Evolutionary conservation across 2,888 invertebrate genomes (phyloP), one percentile per base, ranked within the genome.

Genomic region (Suillia variegata): DNA sequence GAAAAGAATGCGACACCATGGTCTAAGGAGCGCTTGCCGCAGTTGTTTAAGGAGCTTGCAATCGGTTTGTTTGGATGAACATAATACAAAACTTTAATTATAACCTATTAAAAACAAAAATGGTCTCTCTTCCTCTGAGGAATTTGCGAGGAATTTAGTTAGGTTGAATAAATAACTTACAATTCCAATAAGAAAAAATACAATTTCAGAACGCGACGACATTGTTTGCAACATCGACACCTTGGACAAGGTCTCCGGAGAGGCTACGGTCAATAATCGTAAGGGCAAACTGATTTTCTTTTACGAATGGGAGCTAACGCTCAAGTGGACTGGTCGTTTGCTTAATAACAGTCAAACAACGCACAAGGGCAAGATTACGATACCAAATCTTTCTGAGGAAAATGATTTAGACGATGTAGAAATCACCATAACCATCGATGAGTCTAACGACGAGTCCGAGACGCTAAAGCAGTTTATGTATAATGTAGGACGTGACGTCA

Each of bases 271-370:
- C 0, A 99, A 96, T 82, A 99, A 99, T 82, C 88, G 99, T 67
- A 99, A 99, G 87, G 98, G 96, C 55, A 99, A 99, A 82, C 85
- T 99, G 65, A 99, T 99, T 80, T 98, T 98, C 83, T 98, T 99
- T 82, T 99, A 97, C 82, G 99, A 99, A 81, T 99, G 98, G 98
- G 91, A 93, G 67, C 86, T 99, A 51, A 87, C 89, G 64, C 84
- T 96, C 62, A 92, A 94, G 71, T 99, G 98, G 96, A 87, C 87
- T 76, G 96, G 95, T 55, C 58, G 1, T 4, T 4, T 38, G 38
- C 4, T 4, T 8, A 38, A 38, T 4, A 4, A n/a, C 26, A 26
- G 26, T 10, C 5, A 38, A 10, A 38, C 10, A 8, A 13, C 6
- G 4, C 38, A 38, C 38, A 38, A 38, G 15, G 38, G 38, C 4